These are phyloP conservation scores for Procambarus clarkii DNA, from an alignment of 1,140 invertebrate genomes.

Conservation along the genomic window DNA sequence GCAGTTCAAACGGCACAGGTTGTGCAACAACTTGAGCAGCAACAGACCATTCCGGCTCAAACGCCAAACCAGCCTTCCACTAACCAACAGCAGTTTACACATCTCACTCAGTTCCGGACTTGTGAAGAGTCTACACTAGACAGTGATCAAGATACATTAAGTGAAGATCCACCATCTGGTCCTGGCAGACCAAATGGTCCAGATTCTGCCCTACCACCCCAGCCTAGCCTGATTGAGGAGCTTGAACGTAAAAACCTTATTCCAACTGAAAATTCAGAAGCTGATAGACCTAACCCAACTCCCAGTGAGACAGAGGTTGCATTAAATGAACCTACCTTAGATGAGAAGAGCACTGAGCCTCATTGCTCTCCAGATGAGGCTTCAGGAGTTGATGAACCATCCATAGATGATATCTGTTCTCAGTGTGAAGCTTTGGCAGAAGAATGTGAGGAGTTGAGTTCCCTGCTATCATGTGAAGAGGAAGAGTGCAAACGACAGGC, in stretches of 20 bases:
- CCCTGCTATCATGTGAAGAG: constrained; percentile 71
- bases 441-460: constrained; percentile 71
- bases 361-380: constrained; percentile 58
- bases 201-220: constrained; percentile 38
- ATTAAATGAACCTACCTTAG: constrained; percentile 51
- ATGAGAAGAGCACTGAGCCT: constrained; percentile 66
- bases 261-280: constrained; percentile 48
- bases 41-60: constrained; percentile 47
- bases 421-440: constrained; percentile 72
- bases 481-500: constrained; percentile 71
- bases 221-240: constrained; percentile 71
- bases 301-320: constrained; percentile 47
- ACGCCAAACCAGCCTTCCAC: constrained; percentile 29
- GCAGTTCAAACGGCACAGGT: constrained; percentile 84
- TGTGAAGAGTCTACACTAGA: constrained; percentile 70
- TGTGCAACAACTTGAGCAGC: constrained; percentile 59
- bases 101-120: constrained; percentile 69
- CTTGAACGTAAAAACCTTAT: constrained; percentile 71
- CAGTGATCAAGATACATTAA: constrained; percentile 71
- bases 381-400: constrained; percentile 66
- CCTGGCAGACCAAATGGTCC: constrained; percentile 35
- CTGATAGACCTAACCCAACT: constrained; percentile 44
- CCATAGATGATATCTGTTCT: constrained; percentile 71
- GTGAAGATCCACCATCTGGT: constrained; percentile 68
- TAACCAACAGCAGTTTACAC: constrained; percentile 62